Conservation (phyloP, 2,797 vertebrate genomes). For the Rhinophrynus dorsalis region DNA sequence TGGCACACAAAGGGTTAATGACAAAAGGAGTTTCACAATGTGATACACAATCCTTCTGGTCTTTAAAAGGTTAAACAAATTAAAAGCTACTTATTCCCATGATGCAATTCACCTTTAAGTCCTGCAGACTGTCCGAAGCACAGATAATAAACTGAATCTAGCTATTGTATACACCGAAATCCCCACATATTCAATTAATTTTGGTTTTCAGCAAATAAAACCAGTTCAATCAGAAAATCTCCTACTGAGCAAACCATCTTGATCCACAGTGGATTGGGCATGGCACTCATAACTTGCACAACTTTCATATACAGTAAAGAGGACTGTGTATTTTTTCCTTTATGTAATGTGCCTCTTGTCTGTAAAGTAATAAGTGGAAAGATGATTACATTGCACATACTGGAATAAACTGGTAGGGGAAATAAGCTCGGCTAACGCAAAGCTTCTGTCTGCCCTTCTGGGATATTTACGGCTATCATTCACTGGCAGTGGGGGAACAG, state of each 20-base stretch:
- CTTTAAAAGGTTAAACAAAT: no score
- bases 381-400: constrained; percentile 27
- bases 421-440: background rate
- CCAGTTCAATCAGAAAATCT: background rate
- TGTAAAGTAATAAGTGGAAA: constrained; percentile 16
- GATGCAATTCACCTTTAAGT: no score
- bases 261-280: background rate
- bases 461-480: no score
- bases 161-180: background rate
- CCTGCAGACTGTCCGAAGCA: no score
- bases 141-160: no score
- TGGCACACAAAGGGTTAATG: no score
- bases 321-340: background rate
- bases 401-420: constrained; percentile 6
- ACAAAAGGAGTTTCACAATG: no score
- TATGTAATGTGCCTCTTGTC: background rate
- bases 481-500: no score
- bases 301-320: background rate
- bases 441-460: no score
- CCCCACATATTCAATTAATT: background rate
- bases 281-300: background rate
- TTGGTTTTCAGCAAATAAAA: background rate
- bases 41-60: no score
- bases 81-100: no score
- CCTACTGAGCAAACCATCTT: background rate